Evolutionary conservation across 1,140 invertebrate species (phyloP).

Genomic region (Sarcophaga bullata): DNA sequence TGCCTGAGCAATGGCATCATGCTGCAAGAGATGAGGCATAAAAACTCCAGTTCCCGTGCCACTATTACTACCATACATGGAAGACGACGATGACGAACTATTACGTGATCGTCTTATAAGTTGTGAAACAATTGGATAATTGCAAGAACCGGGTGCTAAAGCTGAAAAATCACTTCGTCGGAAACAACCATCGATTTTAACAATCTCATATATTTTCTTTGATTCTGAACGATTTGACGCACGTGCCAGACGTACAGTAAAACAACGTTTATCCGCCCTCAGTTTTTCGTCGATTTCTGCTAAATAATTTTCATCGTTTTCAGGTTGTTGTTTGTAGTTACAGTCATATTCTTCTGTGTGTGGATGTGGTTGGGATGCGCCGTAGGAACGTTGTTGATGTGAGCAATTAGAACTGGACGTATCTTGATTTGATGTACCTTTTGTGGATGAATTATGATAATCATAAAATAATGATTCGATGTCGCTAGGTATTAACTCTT

Average conservation of each 20-base stretch:
- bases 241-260: slow-evolving; percentile 70
- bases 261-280: slow-evolving; percentile 63
- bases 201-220: slow-evolving; percentile 72
- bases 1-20: slow-evolving; percentile 62
- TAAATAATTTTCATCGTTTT: slow-evolving; percentile 59
- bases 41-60: slow-evolving; percentile 56
- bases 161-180: slow-evolving; percentile 68
- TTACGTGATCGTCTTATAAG: slow-evolving; percentile 67
- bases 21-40: slow-evolving; percentile 53
- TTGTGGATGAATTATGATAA: slow-evolving; percentile 44
- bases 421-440: slow-evolving; percentile 48
- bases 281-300: slow-evolving; percentile 59
- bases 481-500: slow-evolving; percentile 72
- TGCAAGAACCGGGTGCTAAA: slow-evolving; percentile 51
- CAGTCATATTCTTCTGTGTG: not conserved
- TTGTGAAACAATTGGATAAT: slow-evolving; percentile 67
- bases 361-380: slow-evolving; percentile 44
- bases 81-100: slow-evolving; percentile 41
- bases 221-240: slow-evolving; percentile 73
- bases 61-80: slow-evolving; percentile 44
- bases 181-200: slow-evolving; percentile 70
- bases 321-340: not conserved
- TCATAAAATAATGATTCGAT: slow-evolving; percentile 58
- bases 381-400: slow-evolving; percentile 48
- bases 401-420: not conserved